Conservation (phyloP, 1,140 invertebrate genomes). For the Sesamia nonagrioides region DNA sequence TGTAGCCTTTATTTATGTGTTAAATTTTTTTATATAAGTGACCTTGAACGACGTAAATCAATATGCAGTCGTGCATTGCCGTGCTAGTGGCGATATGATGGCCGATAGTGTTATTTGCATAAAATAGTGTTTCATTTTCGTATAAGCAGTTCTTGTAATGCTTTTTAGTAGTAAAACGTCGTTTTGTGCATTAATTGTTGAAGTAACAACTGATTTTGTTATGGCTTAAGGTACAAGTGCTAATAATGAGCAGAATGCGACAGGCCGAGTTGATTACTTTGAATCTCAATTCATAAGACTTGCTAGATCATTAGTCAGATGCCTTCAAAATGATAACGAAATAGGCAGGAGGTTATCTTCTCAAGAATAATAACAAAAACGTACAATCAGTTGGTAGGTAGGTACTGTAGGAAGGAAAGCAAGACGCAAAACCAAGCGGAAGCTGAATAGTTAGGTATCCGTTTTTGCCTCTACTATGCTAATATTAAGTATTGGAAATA, state of each 20-base stretch:
- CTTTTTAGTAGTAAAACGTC: slow-evolving; percentile 5
- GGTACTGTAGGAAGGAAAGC: background rate
- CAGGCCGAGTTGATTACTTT: background rate
- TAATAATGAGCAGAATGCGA: background rate
- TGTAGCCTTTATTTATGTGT: too few species aligned
- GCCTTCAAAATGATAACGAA: slow-evolving; percentile 1
- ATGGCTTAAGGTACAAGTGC: background rate
- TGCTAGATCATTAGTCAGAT: slow-evolving; percentile 11
- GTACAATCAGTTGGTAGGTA: background rate
- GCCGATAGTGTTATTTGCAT: slow-evolving; percentile 14
- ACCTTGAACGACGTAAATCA: slow-evolving; percentile 27
- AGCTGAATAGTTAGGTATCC: background rate
- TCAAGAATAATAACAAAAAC: background rate
- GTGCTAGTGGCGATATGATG: slow-evolving; percentile 41
- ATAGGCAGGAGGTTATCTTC: background rate
- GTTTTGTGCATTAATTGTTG: background rate
- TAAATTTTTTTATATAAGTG: slow-evolving; percentile 42
- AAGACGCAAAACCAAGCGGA: background rate
- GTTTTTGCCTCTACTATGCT: background rate
- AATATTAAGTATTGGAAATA: background rate
- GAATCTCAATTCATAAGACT: slow-evolving; percentile 5
- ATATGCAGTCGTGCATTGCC: slow-evolving; percentile 35
- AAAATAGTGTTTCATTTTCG: slow-evolving; percentile 22
- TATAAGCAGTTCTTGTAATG: slow-evolving; percentile 26
- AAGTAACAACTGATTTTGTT: background rate